phyloP scores from a whole-genome alignment of 2,797 vertebrate species.

The Parotocinclus haroldoi region DNA sequence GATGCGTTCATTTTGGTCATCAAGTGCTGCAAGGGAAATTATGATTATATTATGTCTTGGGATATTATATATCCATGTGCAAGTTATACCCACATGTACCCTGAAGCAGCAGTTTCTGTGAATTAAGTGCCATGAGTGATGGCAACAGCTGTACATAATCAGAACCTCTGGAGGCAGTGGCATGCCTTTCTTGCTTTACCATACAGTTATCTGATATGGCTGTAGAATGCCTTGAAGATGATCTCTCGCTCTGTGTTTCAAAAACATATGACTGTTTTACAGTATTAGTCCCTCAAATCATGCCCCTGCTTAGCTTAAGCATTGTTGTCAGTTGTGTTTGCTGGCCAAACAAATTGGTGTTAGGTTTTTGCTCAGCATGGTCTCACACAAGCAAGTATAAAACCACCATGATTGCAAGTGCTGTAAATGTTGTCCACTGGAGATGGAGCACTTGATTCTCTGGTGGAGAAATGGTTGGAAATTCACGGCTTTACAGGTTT shows the following conservation, averaged over 20 bases:
- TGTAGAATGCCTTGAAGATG: slow-evolving; percentile 7
- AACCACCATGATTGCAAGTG: no score
- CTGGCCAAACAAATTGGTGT: background rate
- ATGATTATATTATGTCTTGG: background rate
- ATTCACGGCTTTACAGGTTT: no score
- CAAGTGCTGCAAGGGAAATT: background rate
- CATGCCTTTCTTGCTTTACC: slow-evolving; percentile 7
- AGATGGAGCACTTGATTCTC: no score
- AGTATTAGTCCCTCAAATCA: background rate
- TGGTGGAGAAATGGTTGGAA: no score
- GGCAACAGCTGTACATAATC: background rate
- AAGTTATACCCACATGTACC: background rate
- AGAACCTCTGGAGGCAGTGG: background rate
- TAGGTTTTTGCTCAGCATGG: slow-evolving; percentile 11
- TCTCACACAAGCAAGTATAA: background rate
- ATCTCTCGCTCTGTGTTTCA: background rate
- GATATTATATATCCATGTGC: background rate
- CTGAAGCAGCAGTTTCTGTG: background rate
- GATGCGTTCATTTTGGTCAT: slow-evolving; percentile 4
- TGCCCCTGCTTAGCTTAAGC: background rate
- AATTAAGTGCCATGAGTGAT: background rate
- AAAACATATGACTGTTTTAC: no score
- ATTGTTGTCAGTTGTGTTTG: background rate
- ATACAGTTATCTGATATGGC: slow-evolving; percentile 1
- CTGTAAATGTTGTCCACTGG: no score